Evolutionary conservation across 2,888 invertebrate species (phyloP).

Genomic region (Tineola bisselliella): DNA sequence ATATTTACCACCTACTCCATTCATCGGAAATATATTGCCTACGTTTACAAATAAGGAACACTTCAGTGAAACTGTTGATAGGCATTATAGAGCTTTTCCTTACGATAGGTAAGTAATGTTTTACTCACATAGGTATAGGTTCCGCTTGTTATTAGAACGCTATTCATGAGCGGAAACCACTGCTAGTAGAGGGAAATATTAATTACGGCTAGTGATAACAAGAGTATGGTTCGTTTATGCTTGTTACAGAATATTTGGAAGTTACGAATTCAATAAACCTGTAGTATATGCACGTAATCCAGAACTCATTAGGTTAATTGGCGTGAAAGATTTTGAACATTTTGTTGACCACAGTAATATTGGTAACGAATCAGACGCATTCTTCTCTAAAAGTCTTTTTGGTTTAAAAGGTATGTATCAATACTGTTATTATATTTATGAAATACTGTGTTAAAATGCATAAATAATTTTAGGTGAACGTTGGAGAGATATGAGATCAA

Average conservation of each 20-base stretch:
- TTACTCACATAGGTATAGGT: not conserved
- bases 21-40: conserved; percentile 17
- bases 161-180: too few relatives aligned
- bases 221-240: too few relatives aligned
- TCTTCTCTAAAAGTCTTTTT: conserved; percentile 50
- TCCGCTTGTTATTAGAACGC: too few relatives aligned
- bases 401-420: conserved; percentile 31
- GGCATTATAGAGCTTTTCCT: conserved; percentile 27
- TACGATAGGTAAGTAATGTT: conserved; percentile 21
- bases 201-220: too few relatives aligned
- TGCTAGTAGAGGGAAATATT: too few relatives aligned
- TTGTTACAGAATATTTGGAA: conserved; percentile 38
- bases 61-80: conserved; percentile 20
- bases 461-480: conserved; percentile 37
- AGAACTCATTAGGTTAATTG: conserved; percentile 35
- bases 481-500: conserved; percentile 59
- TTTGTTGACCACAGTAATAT: conserved; percentile 32
- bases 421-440: too few relatives aligned
- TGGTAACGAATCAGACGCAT: conserved; percentile 30
- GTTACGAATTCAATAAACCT: conserved; percentile 42
- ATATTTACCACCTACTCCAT: conserved; percentile 15
- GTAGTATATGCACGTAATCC: conserved; percentile 38
- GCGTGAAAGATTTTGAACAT: conserved; percentile 37
- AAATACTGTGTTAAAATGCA: too few relatives aligned
- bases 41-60: conserved; percentile 19